Conservation (phyloP, 2,113 vertebrate genomes). For the Brachyhypopomus occidentalis region DNA sequence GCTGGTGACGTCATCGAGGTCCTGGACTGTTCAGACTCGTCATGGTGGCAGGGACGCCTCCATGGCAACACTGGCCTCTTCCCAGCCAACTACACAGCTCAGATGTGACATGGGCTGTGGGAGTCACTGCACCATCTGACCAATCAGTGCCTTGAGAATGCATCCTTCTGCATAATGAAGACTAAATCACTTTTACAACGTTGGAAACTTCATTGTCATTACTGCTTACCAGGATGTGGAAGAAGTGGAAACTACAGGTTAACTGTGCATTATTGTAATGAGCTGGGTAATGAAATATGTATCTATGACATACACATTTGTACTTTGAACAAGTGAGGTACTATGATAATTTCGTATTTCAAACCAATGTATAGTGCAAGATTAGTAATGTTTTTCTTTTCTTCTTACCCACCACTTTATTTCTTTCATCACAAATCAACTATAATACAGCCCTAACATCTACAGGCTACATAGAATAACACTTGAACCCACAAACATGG, state of each 20-base stretch:
- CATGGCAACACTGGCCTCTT: slow-evolving; percentile 84
- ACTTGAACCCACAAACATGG: background rate
- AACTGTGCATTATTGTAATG: background rate
- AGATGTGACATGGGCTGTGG: slow-evolving; percentile 57
- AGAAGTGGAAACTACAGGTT: background rate
- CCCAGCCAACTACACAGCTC: slow-evolving; percentile 87
- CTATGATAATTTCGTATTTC: background rate
- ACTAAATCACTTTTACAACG: slow-evolving; percentile 28
- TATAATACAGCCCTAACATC: background rate
- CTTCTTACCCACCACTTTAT: background rate
- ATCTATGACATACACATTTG: background rate
- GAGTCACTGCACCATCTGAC: background rate
- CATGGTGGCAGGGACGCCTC: slow-evolving; percentile 91
- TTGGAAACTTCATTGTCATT: background rate
- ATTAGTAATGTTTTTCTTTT: background rate
- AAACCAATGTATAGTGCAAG: background rate
- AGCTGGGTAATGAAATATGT: background rate
- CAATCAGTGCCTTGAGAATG: slow-evolving; percentile 5
- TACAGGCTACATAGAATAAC: background rate
- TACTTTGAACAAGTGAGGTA: slow-evolving; percentile 20
- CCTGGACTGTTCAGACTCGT: slow-evolving; percentile 81
- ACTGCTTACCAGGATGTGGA: background rate
- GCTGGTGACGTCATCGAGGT: slow-evolving; percentile 87
- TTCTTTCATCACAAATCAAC: background rate
- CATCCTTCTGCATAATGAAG: background rate